Percentiles rank a stretch among this genome's conserved stretches.
Conservation (phyloP, 2,888 invertebrate species). For the Halocaridina rubra region DNA sequence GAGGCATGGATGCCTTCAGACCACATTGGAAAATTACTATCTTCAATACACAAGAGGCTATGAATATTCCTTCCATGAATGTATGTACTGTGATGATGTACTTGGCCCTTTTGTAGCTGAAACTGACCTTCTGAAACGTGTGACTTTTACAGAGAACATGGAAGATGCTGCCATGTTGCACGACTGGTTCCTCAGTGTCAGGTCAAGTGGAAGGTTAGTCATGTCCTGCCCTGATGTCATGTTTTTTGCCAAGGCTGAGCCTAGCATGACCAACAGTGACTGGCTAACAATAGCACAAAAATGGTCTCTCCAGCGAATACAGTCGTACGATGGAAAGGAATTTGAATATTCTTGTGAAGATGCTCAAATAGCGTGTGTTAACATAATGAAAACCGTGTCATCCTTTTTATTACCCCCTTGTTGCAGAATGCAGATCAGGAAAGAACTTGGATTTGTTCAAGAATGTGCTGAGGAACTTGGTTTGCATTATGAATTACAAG, state of each 20-base stretch:
- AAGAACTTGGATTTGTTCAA: conserved; percentile 4
- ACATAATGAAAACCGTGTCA: conserved; percentile 14
- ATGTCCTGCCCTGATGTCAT: conserved; percentile 67
- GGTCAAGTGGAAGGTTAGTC: conserved; percentile 57
- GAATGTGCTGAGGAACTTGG: conserved; percentile 30
- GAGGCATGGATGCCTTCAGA: conserved; percentile 66
- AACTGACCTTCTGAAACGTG: conserved; percentile 63
- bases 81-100: conserved; percentile 67
- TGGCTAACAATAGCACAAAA: conserved; percentile 36
- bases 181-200: conserved; percentile 66
- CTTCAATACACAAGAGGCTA: conserved; percentile 66
- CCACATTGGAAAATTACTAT: conserved; percentile 65
- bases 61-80: conserved; percentile 66
- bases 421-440: conserved; percentile 3
- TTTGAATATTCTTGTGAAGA: conserved; percentile 30
- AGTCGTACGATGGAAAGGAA: conserved; percentile 7
- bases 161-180: conserved; percentile 64
- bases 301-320: conserved; percentile 28
- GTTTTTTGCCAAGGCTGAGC: conserved; percentile 65
- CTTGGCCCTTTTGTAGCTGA: conserved; percentile 66
- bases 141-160: conserved; percentile 64
- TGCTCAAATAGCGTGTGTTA: conserved; percentile 4
- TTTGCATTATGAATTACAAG: conserved; percentile 2
- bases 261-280: background rate
- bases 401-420: conserved; percentile 37